A percentile compares a stretch with the other conserved stretches of the same genome.
Conservation (phyloP, 2,113 vertebrate genomes). For the Progne subis region DNA sequence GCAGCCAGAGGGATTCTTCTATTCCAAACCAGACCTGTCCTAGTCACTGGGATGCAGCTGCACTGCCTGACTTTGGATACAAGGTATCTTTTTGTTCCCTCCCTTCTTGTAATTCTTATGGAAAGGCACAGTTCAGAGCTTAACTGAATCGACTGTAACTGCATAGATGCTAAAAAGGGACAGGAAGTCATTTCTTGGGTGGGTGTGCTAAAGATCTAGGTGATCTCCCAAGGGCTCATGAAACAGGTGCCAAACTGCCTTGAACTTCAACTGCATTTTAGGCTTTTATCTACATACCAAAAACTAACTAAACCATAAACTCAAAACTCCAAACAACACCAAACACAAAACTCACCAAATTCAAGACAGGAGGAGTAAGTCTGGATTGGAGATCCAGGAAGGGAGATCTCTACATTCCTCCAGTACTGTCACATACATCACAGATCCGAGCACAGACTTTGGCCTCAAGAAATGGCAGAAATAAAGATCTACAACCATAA, state of each 20-base stretch:
- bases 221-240: neutral
- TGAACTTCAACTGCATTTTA: neutral
- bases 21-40: constrained; percentile 66
- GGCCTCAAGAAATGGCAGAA: neutral
- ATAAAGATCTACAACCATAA: neutral
- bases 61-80: constrained; percentile 72
- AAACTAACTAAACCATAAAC: neutral
- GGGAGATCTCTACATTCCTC: neutral
- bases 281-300: neutral
- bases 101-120: neutral
- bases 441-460: neutral
- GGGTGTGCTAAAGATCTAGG: neutral
- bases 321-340: neutral
- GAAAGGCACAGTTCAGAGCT: neutral
- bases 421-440: neutral
- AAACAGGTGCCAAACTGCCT: neutral
- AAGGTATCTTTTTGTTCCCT: constrained; percentile 61
- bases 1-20: constrained; percentile 13
- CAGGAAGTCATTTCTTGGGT: neutral
- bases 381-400: neutral
- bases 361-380: neutral
- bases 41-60: constrained; percentile 75
- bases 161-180: neutral
- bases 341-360: neutral
- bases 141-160: neutral